These are phyloP conservation scores for Beroe ovata DNA, from an alignment of 37 sponge, comb jelly and placozoan species.

Conservation along the genomic window DNA sequence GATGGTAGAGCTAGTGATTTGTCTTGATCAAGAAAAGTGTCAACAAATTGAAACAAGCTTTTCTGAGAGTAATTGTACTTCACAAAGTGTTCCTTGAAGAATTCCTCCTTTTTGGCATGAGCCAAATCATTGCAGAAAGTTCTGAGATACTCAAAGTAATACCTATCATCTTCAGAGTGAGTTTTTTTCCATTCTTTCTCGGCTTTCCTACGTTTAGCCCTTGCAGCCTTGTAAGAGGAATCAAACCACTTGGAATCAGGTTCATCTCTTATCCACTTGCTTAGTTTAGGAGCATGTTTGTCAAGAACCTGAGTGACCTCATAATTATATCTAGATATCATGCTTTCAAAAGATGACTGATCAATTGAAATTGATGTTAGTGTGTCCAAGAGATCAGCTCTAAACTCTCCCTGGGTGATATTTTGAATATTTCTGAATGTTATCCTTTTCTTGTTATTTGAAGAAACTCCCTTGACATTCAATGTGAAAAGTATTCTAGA, in stretches of 20 bases:
- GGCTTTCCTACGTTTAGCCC: background rate
- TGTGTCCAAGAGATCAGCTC: background rate
- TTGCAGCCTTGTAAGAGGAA: background rate
- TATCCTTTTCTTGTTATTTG: background rate
- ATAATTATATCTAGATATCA: background rate
- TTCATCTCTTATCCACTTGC: background rate
- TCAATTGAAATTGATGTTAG: background rate
- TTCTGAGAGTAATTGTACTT: background rate
- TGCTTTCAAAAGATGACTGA: background rate
- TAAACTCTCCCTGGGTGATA: background rate
- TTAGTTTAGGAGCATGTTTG: background rate
- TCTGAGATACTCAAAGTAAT: background rate
- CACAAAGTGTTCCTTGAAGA: background rate
- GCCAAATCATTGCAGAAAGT: background rate
- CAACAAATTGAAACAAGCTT: background rate
- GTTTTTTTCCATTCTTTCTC: background rate
- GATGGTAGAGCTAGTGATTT: background rate
- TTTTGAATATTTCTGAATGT: slow-evolving; percentile 4
- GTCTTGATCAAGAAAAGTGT: background rate
- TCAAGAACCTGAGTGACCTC: background rate
- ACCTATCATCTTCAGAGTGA: background rate
- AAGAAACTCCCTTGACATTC: background rate
- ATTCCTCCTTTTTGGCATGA: background rate
- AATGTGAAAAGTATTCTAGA: background rate
- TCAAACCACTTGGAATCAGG: background rate